Conservation (phyloP, 53 echinoderm and acorn worm species). For the Apostichopus leukothele region DNA sequence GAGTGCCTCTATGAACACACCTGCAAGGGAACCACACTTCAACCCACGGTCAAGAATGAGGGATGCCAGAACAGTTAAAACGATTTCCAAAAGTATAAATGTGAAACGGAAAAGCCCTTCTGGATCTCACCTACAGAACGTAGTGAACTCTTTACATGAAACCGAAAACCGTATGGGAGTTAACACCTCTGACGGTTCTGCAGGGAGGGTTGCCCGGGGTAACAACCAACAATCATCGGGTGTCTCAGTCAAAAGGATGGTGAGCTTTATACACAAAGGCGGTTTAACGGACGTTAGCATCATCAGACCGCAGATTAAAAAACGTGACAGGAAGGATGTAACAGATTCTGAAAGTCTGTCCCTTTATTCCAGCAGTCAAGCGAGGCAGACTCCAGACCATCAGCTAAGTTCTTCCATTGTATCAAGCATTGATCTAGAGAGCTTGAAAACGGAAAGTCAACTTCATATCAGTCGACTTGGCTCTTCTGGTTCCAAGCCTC, state of each 20-base stretch:
- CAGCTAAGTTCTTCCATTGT: not conserved
- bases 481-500: not conserved
- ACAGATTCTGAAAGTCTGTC: constrained; percentile 9
- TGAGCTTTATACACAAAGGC: constrained; percentile 46
- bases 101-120: constrained; percentile 4
- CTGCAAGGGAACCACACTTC: not conserved
- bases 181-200: constrained; percentile 16
- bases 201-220: not conserved
- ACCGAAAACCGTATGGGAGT: not conserved
- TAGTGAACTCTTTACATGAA: constrained; percentile 46
- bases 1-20: not conserved
- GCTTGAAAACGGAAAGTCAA: not conserved
- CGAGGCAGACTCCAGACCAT: not conserved
- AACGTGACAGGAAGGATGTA: not conserved
- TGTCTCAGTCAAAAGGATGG: constrained; percentile 37
- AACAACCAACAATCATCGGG: not conserved
- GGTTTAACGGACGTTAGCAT: not conserved
- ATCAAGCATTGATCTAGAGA: not conserved
- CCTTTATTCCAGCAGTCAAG: constrained; percentile 16
- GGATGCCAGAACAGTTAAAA: constrained; percentile 25
- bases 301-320: not conserved
- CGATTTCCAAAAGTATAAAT: not conserved
- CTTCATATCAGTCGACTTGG: not conserved
- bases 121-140: constrained; percentile 59
- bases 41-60: constrained; percentile 38